A percentile compares a stretch with the other conserved stretches of the same genome.
phyloP scores from a whole-genome alignment of 2,113 vertebrate genomes.

The Pterocles gutturalis region DNA sequence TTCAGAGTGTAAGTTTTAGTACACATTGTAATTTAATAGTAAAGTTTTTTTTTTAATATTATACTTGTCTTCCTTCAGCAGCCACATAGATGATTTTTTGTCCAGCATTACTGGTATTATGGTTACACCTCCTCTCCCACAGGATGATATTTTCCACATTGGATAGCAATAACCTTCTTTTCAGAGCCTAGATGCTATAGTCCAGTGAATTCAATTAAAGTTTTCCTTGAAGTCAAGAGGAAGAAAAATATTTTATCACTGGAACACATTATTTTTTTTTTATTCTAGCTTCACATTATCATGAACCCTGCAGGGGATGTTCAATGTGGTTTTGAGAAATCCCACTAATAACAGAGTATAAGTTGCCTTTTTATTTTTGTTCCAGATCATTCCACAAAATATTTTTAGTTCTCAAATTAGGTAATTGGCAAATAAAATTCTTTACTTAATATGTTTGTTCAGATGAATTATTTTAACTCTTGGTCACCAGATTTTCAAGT shows the following conservation, averaged over 20 bases:
- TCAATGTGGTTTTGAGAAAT: neutral
- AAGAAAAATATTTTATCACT: neutral
- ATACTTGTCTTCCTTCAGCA: neutral
- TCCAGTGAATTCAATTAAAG: neutral
- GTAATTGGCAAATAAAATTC: neutral
- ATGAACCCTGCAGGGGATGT: neutral
- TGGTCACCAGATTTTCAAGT: neutral
- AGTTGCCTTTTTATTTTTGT: neutral
- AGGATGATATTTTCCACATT: constrained; percentile 12
- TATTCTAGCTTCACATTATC: neutral
- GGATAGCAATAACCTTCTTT: neutral
- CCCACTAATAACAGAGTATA: neutral
- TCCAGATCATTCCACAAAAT: neutral
- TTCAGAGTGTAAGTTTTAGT: neutral
- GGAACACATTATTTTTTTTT: neutral
- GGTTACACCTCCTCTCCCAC: neutral
- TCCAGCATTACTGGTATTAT: constrained; percentile 17
- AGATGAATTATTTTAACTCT: neutral
- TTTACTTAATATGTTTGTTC: neutral
- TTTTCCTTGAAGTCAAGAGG: neutral
- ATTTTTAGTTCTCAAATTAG: neutral
- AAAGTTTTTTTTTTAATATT: neutral
- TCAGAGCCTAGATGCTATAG: neutral
- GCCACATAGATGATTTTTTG: neutral
- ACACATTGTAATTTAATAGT: constrained; percentile 13